Evolutionary conservation across 2,113 vertebrate genomes (phyloP).

Genomic region (Melanerpes aurifrons): DNA sequence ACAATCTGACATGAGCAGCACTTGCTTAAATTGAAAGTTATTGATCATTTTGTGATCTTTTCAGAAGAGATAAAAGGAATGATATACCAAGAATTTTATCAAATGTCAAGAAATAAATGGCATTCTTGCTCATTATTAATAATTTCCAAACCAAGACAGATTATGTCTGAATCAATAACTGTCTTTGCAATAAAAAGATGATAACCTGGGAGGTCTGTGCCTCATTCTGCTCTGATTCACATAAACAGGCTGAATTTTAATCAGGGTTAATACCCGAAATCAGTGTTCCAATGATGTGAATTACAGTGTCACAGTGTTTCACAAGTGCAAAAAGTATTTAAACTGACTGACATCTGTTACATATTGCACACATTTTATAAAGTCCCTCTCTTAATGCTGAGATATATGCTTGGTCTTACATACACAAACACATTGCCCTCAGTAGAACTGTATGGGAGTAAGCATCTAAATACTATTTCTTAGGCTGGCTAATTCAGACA

Average conservation of each 20-base stretch:
- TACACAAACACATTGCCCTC: background rate
- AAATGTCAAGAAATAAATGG: background rate
- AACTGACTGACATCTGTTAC: background rate
- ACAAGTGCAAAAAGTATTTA: background rate
- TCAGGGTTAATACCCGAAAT: background rate
- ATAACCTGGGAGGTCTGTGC: background rate
- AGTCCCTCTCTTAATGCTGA: background rate
- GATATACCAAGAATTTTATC: background rate
- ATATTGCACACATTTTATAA: background rate
- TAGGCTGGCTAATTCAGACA: background rate
- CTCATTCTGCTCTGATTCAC: background rate
- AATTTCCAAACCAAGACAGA: background rate
- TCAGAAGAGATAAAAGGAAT: background rate
- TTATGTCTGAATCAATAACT: background rate
- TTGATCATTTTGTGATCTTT: background rate
- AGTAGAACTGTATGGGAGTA: background rate
- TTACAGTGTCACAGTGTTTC: background rate
- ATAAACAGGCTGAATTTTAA: background rate
- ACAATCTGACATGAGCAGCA: background rate
- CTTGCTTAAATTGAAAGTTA: background rate
- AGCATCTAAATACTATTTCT: background rate
- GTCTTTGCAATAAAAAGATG: background rate
- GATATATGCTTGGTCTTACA: background rate
- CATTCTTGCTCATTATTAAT: background rate
- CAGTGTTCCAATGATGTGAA: background rate